Conservation (phyloP, 2,888 invertebrate genomes). For the Diogma glabrata region DNA sequence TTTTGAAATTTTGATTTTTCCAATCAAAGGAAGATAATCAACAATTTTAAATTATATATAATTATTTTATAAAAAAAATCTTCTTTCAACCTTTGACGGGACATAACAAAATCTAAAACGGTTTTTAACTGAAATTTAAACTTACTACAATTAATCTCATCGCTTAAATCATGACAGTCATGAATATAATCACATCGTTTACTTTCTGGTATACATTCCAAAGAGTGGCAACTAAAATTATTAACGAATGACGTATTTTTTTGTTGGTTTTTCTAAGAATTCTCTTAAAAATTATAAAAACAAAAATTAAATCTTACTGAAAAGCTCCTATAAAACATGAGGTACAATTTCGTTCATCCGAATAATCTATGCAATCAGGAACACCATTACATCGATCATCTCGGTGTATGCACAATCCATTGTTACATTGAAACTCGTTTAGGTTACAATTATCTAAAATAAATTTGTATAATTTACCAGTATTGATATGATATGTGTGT, state of each 20-base stretch:
- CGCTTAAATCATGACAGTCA: constrained; percentile 48
- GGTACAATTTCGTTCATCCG: constrained; percentile 48
- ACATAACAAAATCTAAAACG: no score
- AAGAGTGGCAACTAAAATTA: constrained; percentile 41
- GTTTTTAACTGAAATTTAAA: no score
- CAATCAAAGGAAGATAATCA: no score
- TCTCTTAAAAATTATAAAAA: constrained; percentile 10
- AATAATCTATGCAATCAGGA: constrained; percentile 45
- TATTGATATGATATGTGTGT: no score
- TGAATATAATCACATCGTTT: constrained; percentile 44
- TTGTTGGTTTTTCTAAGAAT: constrained; percentile 10
- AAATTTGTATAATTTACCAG: no score
- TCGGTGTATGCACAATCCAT: constrained; percentile 49
- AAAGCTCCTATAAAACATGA: constrained; percentile 32
- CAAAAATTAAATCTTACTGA: constrained; percentile 30
- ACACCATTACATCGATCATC: constrained; percentile 17
- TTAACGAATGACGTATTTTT: constrained; percentile 11
- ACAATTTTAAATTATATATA: no score
- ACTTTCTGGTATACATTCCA: constrained; percentile 46
- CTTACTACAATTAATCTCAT: constrained; percentile 44
- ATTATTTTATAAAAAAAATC: no score
- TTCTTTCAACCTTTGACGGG: no score
- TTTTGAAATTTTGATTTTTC: no score
- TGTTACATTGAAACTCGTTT: constrained; percentile 43
- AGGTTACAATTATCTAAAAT: constrained; percentile 5